Evolutionary conservation across 2,113 vertebrate genomes (phyloP).

Genomic region (Pica pica): DNA sequence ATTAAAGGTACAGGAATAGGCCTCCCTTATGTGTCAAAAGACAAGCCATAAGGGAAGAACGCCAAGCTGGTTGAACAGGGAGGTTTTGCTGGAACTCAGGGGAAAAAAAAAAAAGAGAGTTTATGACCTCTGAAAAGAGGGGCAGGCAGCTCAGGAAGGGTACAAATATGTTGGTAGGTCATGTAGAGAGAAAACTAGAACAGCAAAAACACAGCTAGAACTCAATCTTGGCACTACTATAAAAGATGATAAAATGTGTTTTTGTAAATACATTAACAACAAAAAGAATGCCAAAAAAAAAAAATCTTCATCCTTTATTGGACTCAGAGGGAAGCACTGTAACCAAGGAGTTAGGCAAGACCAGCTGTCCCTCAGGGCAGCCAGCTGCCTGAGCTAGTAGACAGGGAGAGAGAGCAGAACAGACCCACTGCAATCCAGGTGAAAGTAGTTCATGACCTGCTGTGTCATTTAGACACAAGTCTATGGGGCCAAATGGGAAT

Average conservation of each 20-base stretch:
- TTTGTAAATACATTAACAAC: not conserved
- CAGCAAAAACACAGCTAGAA: not conserved
- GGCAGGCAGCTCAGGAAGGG: not conserved
- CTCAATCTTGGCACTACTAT: not conserved
- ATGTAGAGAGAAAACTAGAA: not conserved
- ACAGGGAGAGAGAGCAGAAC: not conserved
- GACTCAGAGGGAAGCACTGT: not conserved
- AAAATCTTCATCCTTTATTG: not conserved
- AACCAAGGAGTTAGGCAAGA: not conserved
- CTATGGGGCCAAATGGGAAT: not conserved
- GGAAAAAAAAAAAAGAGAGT: fast-evolving
- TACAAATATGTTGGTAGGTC: not conserved
- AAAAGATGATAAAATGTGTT: not conserved
- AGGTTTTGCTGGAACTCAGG: not conserved
- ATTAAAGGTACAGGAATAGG: not conserved
- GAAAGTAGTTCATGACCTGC: not conserved
- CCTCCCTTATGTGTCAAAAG: not conserved
- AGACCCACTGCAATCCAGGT: not conserved
- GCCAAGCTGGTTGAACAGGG: not conserved
- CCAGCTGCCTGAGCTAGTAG: not conserved
- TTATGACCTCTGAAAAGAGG: not conserved
- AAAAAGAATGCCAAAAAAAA: not conserved
- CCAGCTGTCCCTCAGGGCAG: not conserved
- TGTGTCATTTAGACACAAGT: not conserved
- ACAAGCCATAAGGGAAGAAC: not conserved